These are phyloP conservation scores for Andrena flavipes DNA, from an alignment of 2,888 invertebrate species.

Conservation along the genomic window DNA sequence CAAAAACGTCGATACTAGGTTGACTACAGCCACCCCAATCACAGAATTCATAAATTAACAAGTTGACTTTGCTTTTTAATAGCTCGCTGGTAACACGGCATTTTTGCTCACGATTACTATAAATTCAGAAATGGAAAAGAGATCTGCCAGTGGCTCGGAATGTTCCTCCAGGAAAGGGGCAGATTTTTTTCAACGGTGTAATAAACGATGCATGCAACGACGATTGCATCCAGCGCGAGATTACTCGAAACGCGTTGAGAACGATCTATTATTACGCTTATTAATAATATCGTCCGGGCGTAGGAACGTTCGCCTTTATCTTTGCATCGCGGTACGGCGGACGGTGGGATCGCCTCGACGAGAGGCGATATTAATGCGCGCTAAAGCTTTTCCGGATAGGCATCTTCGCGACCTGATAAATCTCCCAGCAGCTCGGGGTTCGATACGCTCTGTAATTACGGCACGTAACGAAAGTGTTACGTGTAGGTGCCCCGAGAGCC, in stretches of 20 bases:
- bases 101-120: too few species aligned
- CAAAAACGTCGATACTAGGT: too few species aligned
- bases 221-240: constrained; percentile 3
- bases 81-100: too few species aligned
- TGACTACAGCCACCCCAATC: too few species aligned
- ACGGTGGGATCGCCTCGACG: constrained; percentile 26
- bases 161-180: neutral
- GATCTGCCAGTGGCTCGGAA: neutral
- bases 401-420: constrained; percentile 71
- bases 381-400: constrained; percentile 60
- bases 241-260: constrained; percentile 33
- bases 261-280: constrained; percentile 47
- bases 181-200: neutral
- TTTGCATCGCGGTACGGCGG: constrained; percentile 39
- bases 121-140: neutral
- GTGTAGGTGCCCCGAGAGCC: constrained; percentile 55
- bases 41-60: too few species aligned
- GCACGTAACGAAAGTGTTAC: constrained; percentile 71
- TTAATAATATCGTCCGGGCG: constrained; percentile 48
- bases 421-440: constrained; percentile 53
- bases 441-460: constrained; percentile 72
- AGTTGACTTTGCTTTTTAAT: too few species aligned
- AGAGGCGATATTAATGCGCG: constrained; percentile 54
- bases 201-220: constrained; percentile 12
- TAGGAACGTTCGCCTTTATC: constrained; percentile 31